A percentile compares a stretch with the other conserved stretches of the same genome.
phyloP scores from a whole-genome alignment of 2,797 vertebrate species.

The Siniperca scherzeri region DNA sequence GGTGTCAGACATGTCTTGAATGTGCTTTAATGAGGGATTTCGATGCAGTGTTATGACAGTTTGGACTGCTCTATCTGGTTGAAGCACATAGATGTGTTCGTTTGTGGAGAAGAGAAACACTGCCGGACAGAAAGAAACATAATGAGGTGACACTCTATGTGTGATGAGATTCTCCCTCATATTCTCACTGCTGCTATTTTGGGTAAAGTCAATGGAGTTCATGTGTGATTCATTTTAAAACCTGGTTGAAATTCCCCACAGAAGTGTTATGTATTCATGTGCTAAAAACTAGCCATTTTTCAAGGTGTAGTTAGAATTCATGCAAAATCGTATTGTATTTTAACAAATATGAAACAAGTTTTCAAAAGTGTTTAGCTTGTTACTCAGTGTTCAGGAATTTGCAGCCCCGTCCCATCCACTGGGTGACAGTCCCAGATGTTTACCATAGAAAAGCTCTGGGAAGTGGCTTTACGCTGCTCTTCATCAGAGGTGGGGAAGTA shows the following conservation, averaged over 20 bases:
- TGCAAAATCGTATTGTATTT: not conserved
- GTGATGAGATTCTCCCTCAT: slow-evolving; percentile 21
- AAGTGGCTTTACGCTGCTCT: not conserved
- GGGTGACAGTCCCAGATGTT: not conserved
- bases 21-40: slow-evolving; percentile 36
- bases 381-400: not conserved
- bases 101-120: slow-evolving; percentile 29
- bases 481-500: not conserved
- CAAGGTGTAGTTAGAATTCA: not conserved
- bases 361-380: not conserved
- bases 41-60: slow-evolving; percentile 32
- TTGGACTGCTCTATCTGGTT: not conserved
- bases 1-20: slow-evolving; percentile 19
- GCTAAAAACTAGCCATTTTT: not conserved
- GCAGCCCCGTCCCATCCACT: not conserved
- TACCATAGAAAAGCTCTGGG: too few species aligned
- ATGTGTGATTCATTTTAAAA: slow-evolving; percentile 30
- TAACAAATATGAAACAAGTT: not conserved
- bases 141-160: slow-evolving; percentile 41
- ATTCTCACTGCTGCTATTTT: slow-evolving; percentile 44
- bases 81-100: slow-evolving; percentile 14
- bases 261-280: not conserved
- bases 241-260: not conserved
- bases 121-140: slow-evolving; percentile 14
- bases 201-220: slow-evolving; percentile 21